Evolutionary conservation across 2,797 vertebrate species (phyloP).

Genomic region (Melopsittacus undulatus): DNA sequence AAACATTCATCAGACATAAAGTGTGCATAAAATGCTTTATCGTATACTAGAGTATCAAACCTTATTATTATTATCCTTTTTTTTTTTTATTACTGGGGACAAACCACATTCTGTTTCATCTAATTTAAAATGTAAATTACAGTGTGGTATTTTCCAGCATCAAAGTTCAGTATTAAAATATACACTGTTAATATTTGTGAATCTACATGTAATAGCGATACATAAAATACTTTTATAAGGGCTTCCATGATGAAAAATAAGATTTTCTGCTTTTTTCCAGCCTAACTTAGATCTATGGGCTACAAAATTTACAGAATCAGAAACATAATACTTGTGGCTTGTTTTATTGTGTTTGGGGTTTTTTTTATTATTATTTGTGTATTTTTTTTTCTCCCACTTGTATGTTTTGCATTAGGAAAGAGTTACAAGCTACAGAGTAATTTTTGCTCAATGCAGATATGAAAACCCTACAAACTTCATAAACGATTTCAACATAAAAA

Average conservation of each 20-base stretch:
- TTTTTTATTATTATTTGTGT: background rate
- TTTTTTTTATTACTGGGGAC: background rate
- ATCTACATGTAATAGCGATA: background rate
- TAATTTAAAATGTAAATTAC: background rate
- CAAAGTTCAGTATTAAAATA: background rate
- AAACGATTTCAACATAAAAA: conserved; percentile 42
- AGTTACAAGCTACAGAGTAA: background rate
- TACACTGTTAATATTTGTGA: background rate
- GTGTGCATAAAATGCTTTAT: background rate
- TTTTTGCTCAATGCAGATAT: background rate
- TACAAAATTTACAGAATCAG: background rate
- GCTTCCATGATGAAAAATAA: background rate
- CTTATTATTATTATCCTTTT: background rate
- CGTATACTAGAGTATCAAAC: background rate
- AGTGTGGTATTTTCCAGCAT: background rate
- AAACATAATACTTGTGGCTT: background rate
- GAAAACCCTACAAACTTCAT: conserved; percentile 2
- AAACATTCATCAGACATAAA: background rate
- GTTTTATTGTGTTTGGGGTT: accelerated
- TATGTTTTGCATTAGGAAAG: background rate
- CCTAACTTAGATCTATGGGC: background rate
- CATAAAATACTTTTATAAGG: background rate
- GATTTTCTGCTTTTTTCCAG: background rate
- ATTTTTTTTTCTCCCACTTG: background rate
- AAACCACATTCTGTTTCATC: background rate